A percentile compares a stretch with the other conserved stretches of the same genome.
phyloP scores from a whole-genome alignment of 2,888 invertebrate genomes.

The Pardosa pseudoannulata region DNA sequence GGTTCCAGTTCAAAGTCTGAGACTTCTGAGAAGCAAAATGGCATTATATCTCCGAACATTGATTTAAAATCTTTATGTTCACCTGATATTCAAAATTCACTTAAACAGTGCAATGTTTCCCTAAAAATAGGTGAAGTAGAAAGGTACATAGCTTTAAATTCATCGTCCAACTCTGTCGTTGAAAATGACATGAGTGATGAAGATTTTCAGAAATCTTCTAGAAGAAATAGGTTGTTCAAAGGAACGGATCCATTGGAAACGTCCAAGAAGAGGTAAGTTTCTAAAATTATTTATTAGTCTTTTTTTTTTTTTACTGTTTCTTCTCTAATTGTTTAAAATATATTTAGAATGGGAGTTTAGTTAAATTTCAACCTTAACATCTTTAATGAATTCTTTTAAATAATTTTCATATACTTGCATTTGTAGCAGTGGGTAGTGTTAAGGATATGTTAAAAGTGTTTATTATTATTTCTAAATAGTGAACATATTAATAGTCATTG shows the following conservation, averaged over 20 bases:
- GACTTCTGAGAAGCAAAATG: not conserved
- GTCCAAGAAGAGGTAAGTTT: not conserved
- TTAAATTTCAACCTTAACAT: too few species aligned
- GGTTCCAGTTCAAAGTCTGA: not conserved
- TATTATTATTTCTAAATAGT: too few species aligned
- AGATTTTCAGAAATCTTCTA: not conserved
- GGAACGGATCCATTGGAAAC: not conserved
- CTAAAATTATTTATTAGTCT: not conserved
- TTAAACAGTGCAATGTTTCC: slow-evolving; percentile 42
- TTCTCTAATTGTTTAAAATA: too few species aligned
- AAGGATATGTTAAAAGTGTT: too few species aligned
- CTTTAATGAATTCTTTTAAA: too few species aligned
- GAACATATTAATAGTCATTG: too few species aligned
- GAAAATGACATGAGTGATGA: not conserved
- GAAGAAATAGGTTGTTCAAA: not conserved
- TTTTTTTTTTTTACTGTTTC: too few species aligned
- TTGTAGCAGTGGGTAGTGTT: too few species aligned
- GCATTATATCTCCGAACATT: not conserved
- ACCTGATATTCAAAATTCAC: not conserved
- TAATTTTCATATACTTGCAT: too few species aligned
- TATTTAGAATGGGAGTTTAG: too few species aligned
- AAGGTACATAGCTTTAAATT: slow-evolving; percentile 9
- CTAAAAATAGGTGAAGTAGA: slow-evolving; percentile 24
- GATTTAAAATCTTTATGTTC: not conserved
- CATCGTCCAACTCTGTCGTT: not conserved